Base-by-base conservation (phyloP, 1,140 invertebrate genomes). In the Atta cephalotes region DNA sequence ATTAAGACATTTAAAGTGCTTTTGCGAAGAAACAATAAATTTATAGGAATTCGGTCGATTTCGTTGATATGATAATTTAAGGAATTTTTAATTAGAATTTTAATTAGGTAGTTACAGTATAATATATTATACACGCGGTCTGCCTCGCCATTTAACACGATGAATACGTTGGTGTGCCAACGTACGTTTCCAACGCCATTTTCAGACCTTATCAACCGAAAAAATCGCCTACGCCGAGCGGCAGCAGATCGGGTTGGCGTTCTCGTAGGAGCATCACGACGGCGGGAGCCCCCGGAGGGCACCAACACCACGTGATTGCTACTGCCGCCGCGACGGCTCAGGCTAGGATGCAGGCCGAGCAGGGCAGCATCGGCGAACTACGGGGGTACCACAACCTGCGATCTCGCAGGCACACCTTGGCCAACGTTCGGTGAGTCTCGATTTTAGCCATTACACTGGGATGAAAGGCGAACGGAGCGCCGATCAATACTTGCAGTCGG, bases 331-430 rank as follows among this genome's bases (percentile, higher is more conserved):
- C 93, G 39, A 94, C 94, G 86, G 95, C 93, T 70, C 94, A 95
- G 86, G 96, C 95, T 82, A 98, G 96, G 94, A 98, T 98, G 98
- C 98, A 98, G 96, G 98, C 97, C 77, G 98, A 98, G 95, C 97
- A 98, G 93, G 98, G 98, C 60, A 97, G 97, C 94, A 98, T 98
- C 93, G 97, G 97, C 65, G 97, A 98, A 93, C 96, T 98, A 80
- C 97, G 98, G 91, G 97, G 97, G 91, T 98, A 98, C 93, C 98
- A 98, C 93, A 98, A 97, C 91, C 96, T 98, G 78, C 96, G 97
- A 93, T 98, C 97, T 92, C 96, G 98, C 35, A 96, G 98, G 60
- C 98, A 98, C 94, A 98, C 98, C 5, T 95, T 98, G 89, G 98
- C 98, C 78, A 98, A 98, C 95, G 98, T 98, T 95, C 97, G 97